Evolutionary conservation across 2,797 vertebrate species (phyloP), one percentile per base, ranked within the genome.

Genomic region (Gephyroberyx darwinii): DNA sequence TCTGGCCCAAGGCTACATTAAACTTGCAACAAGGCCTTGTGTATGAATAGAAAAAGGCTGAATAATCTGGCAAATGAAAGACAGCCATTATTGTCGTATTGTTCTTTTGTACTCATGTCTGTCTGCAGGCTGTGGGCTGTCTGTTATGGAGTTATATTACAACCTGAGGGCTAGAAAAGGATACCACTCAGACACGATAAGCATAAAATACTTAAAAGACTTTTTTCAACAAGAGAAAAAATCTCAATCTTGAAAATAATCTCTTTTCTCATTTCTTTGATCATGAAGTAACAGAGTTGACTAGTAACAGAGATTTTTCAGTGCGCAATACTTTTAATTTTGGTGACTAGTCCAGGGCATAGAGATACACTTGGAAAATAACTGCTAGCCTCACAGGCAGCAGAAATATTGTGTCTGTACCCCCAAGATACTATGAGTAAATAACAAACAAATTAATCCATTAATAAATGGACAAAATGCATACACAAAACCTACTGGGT

Each of bases 131-230:
- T 60, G 37, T 59, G 65, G 65, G 83, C 70, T 81, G 84, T 86
- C 88, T 86, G 77, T 88, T 84, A 77, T 83, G 53, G 85, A 84
- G 77, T 86, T 86, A 82, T 78, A 89, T 89, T 89, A 84, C 75
- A 88, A 87, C 77, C 81, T 65, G 59, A 75, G 79, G 80, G 82
- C 75, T 69, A 69, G 62, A 64, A 83, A 78, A 82, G 78, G 71
- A 86, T 63, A 84, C 67, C 65, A 54, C 43, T 72, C 68, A 77
- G 55, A 80, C 61, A 58, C 66, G 58, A 74, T 78, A 69, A 77
- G 60, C 55, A 73, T 74, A 69, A 78, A 84, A 81, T 56, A 75
- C 69, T 86, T 75, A 84, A 77, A 86, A 81, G 45, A 71, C 39
- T 17, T 31, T 78, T 77, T 65, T 77, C 3, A 1, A 45, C n/a